These are phyloP conservation scores for Uria lomvia DNA, from an alignment of 2,113 vertebrate genomes.

Conservation along the genomic window DNA sequence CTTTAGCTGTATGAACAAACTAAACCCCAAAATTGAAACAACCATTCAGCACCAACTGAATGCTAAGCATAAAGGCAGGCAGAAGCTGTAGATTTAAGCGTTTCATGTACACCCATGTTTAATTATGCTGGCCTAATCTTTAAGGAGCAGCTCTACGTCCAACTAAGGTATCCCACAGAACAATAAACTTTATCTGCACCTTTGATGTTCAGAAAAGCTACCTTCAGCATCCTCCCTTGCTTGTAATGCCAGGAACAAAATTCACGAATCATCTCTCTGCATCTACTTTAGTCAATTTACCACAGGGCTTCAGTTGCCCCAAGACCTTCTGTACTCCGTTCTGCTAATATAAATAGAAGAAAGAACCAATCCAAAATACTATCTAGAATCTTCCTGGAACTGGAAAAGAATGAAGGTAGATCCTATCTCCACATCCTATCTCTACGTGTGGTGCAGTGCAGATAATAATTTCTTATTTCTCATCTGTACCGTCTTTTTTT, in stretches of 20 bases:
- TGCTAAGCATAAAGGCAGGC: background rate
- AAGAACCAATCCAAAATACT: background rate
- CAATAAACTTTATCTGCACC: background rate
- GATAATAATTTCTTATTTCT: background rate
- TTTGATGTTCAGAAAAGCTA: constrained; percentile 18
- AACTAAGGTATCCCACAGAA: background rate
- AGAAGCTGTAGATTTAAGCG: background rate
- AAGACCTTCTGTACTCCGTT: background rate
- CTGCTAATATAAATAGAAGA: background rate
- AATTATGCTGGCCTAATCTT: background rate
- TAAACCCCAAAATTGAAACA: background rate
- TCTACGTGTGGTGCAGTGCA: background rate
- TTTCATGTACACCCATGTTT: background rate
- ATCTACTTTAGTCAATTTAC: background rate
- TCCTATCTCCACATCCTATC: background rate
- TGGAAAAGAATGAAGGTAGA: constrained; percentile 18
- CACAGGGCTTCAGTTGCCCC: background rate
- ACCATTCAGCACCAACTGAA: background rate
- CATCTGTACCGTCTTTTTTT: background rate
- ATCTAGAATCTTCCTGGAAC: background rate
- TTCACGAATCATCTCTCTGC: background rate
- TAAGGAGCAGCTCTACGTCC: background rate
- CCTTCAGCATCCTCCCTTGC: background rate
- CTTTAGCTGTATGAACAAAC: background rate
- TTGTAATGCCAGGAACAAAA: background rate